phyloP scores from a whole-genome alignment of 2,797 vertebrate genomes.

The Pipistrellus pygmaeus region DNA sequence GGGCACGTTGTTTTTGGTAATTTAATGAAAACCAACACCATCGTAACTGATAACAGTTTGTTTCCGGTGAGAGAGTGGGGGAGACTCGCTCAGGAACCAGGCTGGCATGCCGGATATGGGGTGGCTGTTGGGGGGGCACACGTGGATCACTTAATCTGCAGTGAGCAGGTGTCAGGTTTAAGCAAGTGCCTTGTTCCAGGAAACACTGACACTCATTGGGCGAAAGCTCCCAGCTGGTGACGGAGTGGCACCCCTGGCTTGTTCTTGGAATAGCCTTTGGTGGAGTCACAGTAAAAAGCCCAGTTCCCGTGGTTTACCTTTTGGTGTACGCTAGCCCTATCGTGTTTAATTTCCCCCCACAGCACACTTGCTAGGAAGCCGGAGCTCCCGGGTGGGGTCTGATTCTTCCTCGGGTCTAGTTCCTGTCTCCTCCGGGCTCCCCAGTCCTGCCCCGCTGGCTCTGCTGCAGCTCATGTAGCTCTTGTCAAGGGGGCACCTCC shows the following conservation, averaged over 20 bases:
- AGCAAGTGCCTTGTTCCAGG: slow-evolving; percentile 80
- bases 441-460: background rate
- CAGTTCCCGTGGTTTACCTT: background rate
- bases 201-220: slow-evolving; percentile 24
- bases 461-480: background rate
- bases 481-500: background rate
- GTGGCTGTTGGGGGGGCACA: background rate
- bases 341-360: background rate
- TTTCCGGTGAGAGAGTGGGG: background rate
- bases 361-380: background rate
- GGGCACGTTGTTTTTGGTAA: background rate
- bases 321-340: background rate
- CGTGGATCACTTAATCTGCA: background rate
- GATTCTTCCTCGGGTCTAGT: background rate
- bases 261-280: slow-evolving; percentile 20
- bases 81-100: background rate
- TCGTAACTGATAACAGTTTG: background rate
- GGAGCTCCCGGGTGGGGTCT: background rate
- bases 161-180: slow-evolving; percentile 24
- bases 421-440: background rate
- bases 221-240: background rate
- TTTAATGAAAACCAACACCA: slow-evolving; percentile 20
- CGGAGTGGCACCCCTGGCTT: slow-evolving; percentile 32
- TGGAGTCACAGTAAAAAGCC: slow-evolving; percentile 1
- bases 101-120: background rate